Evolutionary conservation across 2,797 vertebrate genomes (phyloP), one percentile per base, ranked within the genome.

Genomic region (Thaleichthys pacificus): DNA sequence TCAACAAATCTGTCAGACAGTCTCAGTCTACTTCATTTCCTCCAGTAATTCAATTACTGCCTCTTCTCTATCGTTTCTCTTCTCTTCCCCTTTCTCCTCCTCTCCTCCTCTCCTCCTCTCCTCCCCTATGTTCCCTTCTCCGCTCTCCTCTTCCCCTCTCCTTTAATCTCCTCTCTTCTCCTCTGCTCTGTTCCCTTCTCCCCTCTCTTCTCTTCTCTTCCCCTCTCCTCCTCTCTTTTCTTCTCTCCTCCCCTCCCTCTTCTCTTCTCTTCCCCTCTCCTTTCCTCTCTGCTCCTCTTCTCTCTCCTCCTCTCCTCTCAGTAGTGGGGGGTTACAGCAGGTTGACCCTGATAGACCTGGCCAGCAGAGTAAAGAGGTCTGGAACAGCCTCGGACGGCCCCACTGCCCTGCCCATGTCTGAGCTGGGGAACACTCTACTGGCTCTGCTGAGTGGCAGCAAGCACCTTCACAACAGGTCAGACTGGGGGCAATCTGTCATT

Each of bases 271-370:
- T 61, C 11, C 51, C 9, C 22, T 26, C 22, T 42, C 56, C 65
- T 22, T 35, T 56, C 49, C 28, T 65, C 70, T 24, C 15, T 19
- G 57, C 63, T 65, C 58, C 22, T 60, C 26, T 32, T 74, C 21
- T 54, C 14, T 15, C 19, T 51, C 22, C 42, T 51, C 60, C 19
- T 51, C 15, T 62, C 19, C 58, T 74, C 21, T 72, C 61, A 98
- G 97, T 96, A 93, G 94, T 94, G 11, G 95, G 95, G 80, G 94
- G 96, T 54, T 93, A 95, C 51, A 96, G 95, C 72, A 97, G 96
- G 81, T 87, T 99, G 84, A 98, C 97, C 84, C 94, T 99, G 84
- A 97, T 99, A 76, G 96, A 99, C 75, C 92, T 99, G 42, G 96
- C 97, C 30, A 95, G 94, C 76, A 97, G 97, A 6, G 95, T 96